phyloP scores from a whole-genome alignment of 1,140 invertebrate species.

The Eriosoma lanigerum region DNA sequence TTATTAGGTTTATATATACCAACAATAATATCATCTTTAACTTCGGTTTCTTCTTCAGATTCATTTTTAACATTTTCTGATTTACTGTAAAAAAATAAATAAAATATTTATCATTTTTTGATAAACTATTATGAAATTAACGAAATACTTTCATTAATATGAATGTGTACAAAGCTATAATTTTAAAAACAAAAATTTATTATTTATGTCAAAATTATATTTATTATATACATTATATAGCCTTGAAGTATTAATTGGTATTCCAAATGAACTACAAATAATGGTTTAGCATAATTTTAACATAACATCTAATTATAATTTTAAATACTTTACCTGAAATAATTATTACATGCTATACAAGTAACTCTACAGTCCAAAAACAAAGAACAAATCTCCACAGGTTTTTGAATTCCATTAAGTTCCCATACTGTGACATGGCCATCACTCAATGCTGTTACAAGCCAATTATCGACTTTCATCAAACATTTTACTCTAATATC shows the following conservation, averaged over 20 bases:
- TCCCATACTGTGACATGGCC: conserved; percentile 50
- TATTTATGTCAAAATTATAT: no score
- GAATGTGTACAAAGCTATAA: no score
- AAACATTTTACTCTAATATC: conserved; percentile 52
- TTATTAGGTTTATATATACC: background rate
- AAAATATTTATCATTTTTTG: no score
- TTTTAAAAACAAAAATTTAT: no score
- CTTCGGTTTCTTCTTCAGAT: conserved; percentile 28
- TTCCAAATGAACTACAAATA: no score
- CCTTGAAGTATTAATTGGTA: no score
- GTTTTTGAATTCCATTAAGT: conserved; percentile 13
- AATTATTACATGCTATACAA: conserved; percentile 48
- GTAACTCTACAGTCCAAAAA: conserved; percentile 53
- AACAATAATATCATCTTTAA: conserved; percentile 5
- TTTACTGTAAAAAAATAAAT: conserved; percentile 11
- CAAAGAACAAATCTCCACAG: conserved; percentile 44
- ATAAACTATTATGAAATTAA: no score
- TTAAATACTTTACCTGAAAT: background rate
- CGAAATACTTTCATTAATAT: no score
- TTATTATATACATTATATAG: no score
- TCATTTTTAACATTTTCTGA: conserved; percentile 23
- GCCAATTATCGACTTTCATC: conserved; percentile 29
- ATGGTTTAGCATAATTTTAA: no score
- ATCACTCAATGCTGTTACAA: conserved; percentile 52
- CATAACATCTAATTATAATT: background rate